These are phyloP conservation scores for Onchidella celtica DNA, from an alignment of 2,888 invertebrate genomes.

Conservation along the genomic window DNA sequence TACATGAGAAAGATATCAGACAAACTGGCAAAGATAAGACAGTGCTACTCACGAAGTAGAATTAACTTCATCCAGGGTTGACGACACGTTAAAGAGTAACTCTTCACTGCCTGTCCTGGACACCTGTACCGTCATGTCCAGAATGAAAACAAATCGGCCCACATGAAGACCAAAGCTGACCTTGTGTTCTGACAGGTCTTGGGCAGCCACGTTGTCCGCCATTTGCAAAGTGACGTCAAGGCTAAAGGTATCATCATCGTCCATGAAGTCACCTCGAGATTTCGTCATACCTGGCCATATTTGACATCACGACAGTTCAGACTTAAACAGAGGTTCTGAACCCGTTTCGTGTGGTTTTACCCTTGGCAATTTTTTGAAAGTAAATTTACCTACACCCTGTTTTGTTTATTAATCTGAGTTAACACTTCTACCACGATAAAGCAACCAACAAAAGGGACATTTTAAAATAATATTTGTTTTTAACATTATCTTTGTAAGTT, in stretches of 20 bases:
- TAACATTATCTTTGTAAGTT: too few relatives aligned
- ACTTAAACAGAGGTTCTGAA: too few relatives aligned
- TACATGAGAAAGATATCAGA: too few relatives aligned
- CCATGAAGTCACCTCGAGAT: slow-evolving; percentile 24
- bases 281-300: slow-evolving; percentile 60
- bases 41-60: slow-evolving; percentile 55
- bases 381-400: too few relatives aligned
- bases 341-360: too few relatives aligned
- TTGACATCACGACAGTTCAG: too few relatives aligned
- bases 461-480: too few relatives aligned
- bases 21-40: too few relatives aligned
- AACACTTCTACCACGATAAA: too few relatives aligned
- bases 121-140: slow-evolving; percentile 59
- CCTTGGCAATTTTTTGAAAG: too few relatives aligned
- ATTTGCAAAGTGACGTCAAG: slow-evolving; percentile 67
- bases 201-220: slow-evolving; percentile 64
- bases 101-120: slow-evolving; percentile 59
- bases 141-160: slow-evolving; percentile 59
- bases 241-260: slow-evolving; percentile 67
- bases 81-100: slow-evolving; percentile 61
- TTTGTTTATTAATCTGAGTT: too few relatives aligned
- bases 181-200: slow-evolving; percentile 51
- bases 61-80: slow-evolving; percentile 49
- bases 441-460: too few relatives aligned
- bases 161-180: slow-evolving; percentile 66